A percentile compares a stretch with the other conserved stretches of the same genome.
Evolutionary conservation across 2,888 invertebrate genomes (phyloP).

Genomic region (Sericinus montela): DNA sequence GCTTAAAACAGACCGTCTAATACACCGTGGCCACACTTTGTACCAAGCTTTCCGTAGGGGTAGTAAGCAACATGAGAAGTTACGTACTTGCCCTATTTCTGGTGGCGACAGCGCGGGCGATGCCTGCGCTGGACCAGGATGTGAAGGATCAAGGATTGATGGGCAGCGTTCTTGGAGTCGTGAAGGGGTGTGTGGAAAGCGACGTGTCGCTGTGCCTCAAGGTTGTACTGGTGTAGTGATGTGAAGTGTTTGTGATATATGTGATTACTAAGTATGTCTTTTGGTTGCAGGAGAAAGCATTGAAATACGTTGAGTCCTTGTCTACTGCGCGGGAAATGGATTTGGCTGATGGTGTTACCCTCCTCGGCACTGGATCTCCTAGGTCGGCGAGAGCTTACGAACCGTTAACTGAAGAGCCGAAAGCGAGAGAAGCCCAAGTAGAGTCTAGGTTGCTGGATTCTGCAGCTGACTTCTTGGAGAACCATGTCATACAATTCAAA

Average conservation of each 20-base stretch:
- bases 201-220: constrained; percentile 86
- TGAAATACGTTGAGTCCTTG: constrained; percentile 82
- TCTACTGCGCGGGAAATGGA: constrained; percentile 77
- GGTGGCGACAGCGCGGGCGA: constrained; percentile 65
- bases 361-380: constrained; percentile 70
- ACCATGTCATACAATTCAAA: constrained; percentile 90
- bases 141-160: constrained; percentile 64
- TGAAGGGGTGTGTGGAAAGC: constrained; percentile 85
- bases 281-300: constrained; percentile 84
- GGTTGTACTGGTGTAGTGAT: constrained; percentile 58
- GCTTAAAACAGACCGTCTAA: constrained; percentile 69
- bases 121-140: constrained; percentile 75
- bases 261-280: constrained; percentile 45
- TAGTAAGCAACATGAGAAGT: constrained; percentile 62
- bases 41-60: constrained; percentile 67
- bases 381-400: constrained; percentile 81
- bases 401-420: constrained; percentile 84
- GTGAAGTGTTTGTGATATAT: constrained; percentile 35
- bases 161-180: constrained; percentile 79
- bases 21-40: constrained; percentile 65
- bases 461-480: constrained; percentile 87
- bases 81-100: constrained; percentile 72
- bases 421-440: constrained; percentile 86
- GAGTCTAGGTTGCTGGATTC: constrained; percentile 86
- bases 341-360: constrained; percentile 80